Evolutionary conservation across 2,888 invertebrate genomes (phyloP).

Genomic region (Limnephilus rhombicus): DNA sequence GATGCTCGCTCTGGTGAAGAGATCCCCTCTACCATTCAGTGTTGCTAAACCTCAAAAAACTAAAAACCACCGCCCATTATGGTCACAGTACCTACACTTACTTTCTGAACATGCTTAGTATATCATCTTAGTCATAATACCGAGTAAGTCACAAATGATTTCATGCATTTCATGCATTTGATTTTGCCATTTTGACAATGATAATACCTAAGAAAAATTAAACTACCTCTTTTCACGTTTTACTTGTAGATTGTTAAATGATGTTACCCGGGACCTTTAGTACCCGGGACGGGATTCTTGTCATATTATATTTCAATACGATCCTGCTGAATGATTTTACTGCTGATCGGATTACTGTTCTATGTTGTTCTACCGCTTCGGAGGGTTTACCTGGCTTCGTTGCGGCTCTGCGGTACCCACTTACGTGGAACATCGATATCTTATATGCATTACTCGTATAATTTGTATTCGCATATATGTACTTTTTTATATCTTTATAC

Average conservation of each 20-base stretch:
- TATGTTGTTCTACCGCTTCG: neutral
- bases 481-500: neutral
- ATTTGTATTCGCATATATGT: neutral
- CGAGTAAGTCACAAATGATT: too few species aligned
- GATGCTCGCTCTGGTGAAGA: too few species aligned
- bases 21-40: too few species aligned
- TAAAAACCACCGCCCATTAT: too few species aligned
- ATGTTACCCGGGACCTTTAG: neutral
- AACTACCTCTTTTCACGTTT: neutral
- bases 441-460: neutral
- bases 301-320: neutral
- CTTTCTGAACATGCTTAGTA: too few species aligned
- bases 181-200: neutral
- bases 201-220: neutral
- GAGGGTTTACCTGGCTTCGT: neutral
- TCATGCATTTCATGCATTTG: too few species aligned
- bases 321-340: neutral
- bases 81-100: too few species aligned
- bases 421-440: neutral
- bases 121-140: too few species aligned
- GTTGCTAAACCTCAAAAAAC: too few species aligned
- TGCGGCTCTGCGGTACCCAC: neutral
- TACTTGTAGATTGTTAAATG: neutral
- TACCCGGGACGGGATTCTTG: neutral
- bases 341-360: slow-evolving; percentile 1